Evolutionary conservation across 2,888 invertebrate species (phyloP).

Genomic region (Smittia aterrima): DNA sequence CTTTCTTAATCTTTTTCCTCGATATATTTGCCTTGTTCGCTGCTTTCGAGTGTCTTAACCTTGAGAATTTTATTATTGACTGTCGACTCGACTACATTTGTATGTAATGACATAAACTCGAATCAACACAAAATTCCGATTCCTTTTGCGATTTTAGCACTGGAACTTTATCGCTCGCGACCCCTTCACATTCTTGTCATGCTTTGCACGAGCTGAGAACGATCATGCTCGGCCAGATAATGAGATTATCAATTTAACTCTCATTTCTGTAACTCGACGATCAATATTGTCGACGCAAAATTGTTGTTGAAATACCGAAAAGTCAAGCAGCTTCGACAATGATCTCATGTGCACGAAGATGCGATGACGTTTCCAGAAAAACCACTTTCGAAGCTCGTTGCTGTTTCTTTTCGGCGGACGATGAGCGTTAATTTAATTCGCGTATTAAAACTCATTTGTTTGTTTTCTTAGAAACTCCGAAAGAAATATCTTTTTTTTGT

Average conservation of each 20-base stretch:
- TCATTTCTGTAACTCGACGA: neutral
- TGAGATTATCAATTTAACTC: neutral
- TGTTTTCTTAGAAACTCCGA: constrained; percentile 18
- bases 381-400: constrained; percentile 16
- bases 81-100: neutral
- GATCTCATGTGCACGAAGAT: constrained; percentile 22
- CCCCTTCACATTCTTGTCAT: constrained; percentile 25
- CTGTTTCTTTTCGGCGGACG: neutral
- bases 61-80: constrained; percentile 36
- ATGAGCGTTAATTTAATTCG: constrained; percentile 12
- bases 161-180: constrained; percentile 10
- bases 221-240: neutral
- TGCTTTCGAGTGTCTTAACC: constrained; percentile 40
- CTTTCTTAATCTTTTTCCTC: constrained; percentile 1
- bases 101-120: constrained; percentile 11
- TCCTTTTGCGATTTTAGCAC: constrained; percentile 4
- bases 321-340: neutral
- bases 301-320: neutral
- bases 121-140: constrained; percentile 19
- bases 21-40: constrained; percentile 30
- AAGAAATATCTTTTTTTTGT: neutral
- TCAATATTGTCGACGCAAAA: neutral
- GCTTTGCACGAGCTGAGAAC: neutral
- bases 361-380: constrained; percentile 13
- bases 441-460: constrained; percentile 13